Evolutionary conservation across 1,140 invertebrate species (phyloP).

Genomic region (Temnothorax longispinosus): DNA sequence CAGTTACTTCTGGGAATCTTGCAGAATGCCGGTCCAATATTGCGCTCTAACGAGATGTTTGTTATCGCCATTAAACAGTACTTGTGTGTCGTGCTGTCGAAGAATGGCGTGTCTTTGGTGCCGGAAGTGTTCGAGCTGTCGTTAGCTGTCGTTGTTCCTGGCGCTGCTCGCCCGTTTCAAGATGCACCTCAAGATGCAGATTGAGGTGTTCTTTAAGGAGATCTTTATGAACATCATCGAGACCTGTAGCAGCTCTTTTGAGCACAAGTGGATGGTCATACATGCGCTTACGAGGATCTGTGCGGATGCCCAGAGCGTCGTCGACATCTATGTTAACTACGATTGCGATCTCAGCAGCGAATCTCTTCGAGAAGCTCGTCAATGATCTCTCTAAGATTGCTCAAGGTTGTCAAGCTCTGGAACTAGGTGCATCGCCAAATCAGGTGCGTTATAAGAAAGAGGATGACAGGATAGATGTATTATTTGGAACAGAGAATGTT

Average conservation of each 20-base stretch:
- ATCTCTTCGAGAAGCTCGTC: conserved; percentile 98
- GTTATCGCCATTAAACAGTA: conserved; percentile 99
- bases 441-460: conserved; percentile 84
- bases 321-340: conserved; percentile 99
- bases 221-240: conserved; percentile 99
- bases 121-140: conserved; percentile 99
- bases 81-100: conserved; percentile 98
- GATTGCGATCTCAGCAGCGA: conserved; percentile 99
- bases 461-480: background rate
- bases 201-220: conserved; percentile 99
- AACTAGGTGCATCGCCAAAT: conserved; percentile 95
- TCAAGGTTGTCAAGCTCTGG: conserved; percentile 96
- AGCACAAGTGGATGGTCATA: conserved; percentile 99
- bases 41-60: conserved; percentile 98
- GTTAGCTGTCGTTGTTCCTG: conserved; percentile 97
- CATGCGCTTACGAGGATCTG: conserved; percentile 98
- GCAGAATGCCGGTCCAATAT: conserved; percentile 98
- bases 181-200: conserved; percentile 99
- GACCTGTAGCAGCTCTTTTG: conserved; percentile 97
- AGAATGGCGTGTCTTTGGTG: conserved; percentile 99
- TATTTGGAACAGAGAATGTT: background rate
- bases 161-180: conserved; percentile 98
- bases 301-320: conserved; percentile 99
- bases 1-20: conserved; percentile 98
- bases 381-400: conserved; percentile 97